Conservation (phyloP, 2,113 vertebrate genomes). For the Dipodomys stephensi region DNA sequence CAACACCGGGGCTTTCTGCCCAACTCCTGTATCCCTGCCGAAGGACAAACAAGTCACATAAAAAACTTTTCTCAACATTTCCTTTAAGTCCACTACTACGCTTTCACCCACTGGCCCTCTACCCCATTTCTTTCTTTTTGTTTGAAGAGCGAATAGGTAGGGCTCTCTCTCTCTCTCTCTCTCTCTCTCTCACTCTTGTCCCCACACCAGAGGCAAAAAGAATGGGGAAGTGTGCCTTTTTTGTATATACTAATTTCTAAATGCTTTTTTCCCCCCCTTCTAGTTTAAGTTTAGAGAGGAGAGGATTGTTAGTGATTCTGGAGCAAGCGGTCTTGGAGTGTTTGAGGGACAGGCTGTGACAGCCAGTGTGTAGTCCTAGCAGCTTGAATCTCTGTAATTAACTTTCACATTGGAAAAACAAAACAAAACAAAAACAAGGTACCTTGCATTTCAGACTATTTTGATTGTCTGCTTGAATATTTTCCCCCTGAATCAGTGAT, state of each 20-base stretch:
- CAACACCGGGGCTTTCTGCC: slow-evolving; percentile 40
- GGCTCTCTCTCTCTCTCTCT: not conserved
- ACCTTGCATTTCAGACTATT: slow-evolving; percentile 55
- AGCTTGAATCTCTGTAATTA: slow-evolving; percentile 71
- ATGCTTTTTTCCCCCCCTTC: slow-evolving; percentile 18
- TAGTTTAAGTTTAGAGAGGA: slow-evolving; percentile 69
- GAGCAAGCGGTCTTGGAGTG: slow-evolving; percentile 48
- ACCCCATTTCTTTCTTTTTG: slow-evolving; percentile 66
- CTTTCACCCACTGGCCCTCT: not conserved
- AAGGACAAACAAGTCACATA: slow-evolving; percentile 58
- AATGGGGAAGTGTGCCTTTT: not conserved
- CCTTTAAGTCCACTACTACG: slow-evolving; percentile 8
- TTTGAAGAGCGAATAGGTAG: slow-evolving; percentile 62
- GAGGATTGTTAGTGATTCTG: slow-evolving; percentile 59
- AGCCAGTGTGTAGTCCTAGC: slow-evolving; percentile 43
- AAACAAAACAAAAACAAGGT: slow-evolving; percentile 27
- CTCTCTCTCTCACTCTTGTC: not conserved
- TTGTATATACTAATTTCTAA: slow-evolving; percentile 54
- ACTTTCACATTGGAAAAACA: slow-evolving; percentile 59
- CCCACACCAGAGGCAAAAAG: slow-evolving; percentile 5
- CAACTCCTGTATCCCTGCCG: slow-evolving; percentile 19
- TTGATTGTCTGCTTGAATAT: slow-evolving; percentile 53
- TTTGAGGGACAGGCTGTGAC: slow-evolving; percentile 74
- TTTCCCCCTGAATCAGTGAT: slow-evolving; percentile 1
- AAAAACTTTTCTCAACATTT: slow-evolving; percentile 76